Evolutionary conservation across 2,888 invertebrate species (phyloP).

Genomic region (Pachliopta kotzebuea): DNA sequence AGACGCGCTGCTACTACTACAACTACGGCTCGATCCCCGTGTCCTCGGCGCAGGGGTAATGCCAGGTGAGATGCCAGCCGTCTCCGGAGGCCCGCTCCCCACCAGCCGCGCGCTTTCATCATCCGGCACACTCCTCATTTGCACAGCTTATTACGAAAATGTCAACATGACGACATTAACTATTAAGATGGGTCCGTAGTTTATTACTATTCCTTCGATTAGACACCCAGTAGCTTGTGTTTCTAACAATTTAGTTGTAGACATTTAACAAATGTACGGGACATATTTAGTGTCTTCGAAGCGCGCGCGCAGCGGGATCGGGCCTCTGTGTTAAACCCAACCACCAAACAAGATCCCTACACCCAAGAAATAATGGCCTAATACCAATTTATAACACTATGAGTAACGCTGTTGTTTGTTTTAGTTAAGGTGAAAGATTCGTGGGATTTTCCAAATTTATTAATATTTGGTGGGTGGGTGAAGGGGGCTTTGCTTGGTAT

Average conservation of each 20-base stretch:
- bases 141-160: constrained; percentile 39
- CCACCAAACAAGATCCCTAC: constrained; percentile 81
- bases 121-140: constrained; percentile 26
- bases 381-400: constrained; percentile 29
- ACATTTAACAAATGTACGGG: constrained; percentile 37
- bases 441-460: constrained; percentile 53
- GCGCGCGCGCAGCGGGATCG: constrained; percentile 76
- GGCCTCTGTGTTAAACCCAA: constrained; percentile 78
- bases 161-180: constrained; percentile 52
- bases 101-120: constrained; percentile 64
- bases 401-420: constrained; percentile 30
- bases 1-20: constrained; percentile 94
- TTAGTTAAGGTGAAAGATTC: constrained; percentile 21
- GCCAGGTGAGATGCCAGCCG: constrained; percentile 86
- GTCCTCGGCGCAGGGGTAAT: constrained; percentile 95
- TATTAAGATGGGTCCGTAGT: constrained; percentile 33
- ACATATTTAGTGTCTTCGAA: constrained; percentile 37
- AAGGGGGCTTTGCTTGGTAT: constrained; percentile 82
- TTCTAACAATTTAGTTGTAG: constrained; percentile 53
- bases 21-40: constrained; percentile 95
- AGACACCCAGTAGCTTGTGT: constrained; percentile 50
- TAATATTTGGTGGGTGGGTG: constrained; percentile 80
- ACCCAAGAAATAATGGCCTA: constrained; percentile 67
- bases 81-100: constrained; percentile 78
- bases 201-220: constrained; percentile 32